phyloP scores from a whole-genome alignment of 1,140 invertebrate genomes.

The Drosophila repletoides region DNA sequence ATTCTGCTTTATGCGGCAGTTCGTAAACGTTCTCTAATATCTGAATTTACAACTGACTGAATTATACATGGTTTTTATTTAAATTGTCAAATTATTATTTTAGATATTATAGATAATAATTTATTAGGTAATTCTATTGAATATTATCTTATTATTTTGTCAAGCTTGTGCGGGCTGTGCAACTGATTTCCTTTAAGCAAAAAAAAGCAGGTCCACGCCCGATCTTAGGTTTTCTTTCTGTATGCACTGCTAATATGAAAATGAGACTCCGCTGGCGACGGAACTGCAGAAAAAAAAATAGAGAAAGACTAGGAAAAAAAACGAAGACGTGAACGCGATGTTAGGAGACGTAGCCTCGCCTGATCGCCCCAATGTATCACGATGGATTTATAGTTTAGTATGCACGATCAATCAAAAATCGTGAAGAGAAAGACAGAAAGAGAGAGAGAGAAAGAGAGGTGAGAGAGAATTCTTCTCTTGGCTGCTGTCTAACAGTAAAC shows the following conservation, averaged over 20 bases:
- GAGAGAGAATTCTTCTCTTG: conserved; percentile 48
- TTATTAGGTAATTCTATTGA: no score
- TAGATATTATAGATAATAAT: no score
- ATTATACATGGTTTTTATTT: no score
- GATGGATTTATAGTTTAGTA: conserved; percentile 83
- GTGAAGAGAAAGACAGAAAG: conserved; percentile 62
- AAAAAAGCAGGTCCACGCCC: not conserved
- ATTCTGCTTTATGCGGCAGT: no score
- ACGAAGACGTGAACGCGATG: conserved; percentile 39
- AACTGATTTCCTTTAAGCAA: not conserved
- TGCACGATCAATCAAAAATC: conserved; percentile 83
- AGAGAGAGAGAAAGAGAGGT: conserved; percentile 26
- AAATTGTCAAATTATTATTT: no score
- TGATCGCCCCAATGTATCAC: conserved; percentile 83
- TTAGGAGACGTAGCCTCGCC: conserved; percentile 57
- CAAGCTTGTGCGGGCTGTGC: not conserved
- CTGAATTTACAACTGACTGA: no score
- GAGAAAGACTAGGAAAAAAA: not conserved
- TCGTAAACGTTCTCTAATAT: no score
- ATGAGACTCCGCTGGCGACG: conserved; percentile 41
- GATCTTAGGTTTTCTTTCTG: conserved; percentile 24
- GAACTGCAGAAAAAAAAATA: conserved; percentile 17
- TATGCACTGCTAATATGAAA: conserved; percentile 71
- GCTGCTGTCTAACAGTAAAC: conserved; percentile 66
- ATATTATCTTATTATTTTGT: not conserved